Evolutionary conservation across 2,797 vertebrate species (phyloP).

Genomic region (Epinephelus awoara): DNA sequence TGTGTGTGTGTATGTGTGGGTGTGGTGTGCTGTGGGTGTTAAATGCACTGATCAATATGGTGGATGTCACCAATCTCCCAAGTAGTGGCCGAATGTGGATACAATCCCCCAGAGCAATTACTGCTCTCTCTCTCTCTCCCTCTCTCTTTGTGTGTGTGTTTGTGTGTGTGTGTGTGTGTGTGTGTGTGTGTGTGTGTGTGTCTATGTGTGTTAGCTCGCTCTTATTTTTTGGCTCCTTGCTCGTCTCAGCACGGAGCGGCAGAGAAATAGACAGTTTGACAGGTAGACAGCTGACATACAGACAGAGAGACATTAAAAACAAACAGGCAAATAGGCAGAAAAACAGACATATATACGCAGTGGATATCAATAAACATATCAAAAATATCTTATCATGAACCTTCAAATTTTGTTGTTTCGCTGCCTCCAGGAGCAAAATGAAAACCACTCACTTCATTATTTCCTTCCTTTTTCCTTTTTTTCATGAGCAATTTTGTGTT

Average conservation of each 20-base stretch:
- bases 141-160: not conserved
- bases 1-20: conserved; percentile 16
- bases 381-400: not conserved
- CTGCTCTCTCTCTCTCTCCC: conserved; percentile 3
- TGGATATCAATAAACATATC: conserved; percentile 19
- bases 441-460: not conserved
- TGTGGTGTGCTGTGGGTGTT: conserved; percentile 36
- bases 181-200: too few relatives aligned
- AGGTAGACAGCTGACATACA: conserved; percentile 6
- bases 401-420: not conserved
- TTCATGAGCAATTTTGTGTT: not conserved
- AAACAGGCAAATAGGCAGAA: not conserved
- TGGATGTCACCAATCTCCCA: conserved; percentile 74
- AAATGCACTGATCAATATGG: conserved; percentile 71
- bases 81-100: conserved; percentile 56
- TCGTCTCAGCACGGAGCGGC: conserved; percentile 4
- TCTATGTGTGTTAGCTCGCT: not conserved
- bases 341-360: not conserved
- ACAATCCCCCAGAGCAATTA: conserved; percentile 59
- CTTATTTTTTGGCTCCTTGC: conserved; percentile 21
- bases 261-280: conserved; percentile 9
- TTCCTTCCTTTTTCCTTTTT: not conserved
- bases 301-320: not conserved
- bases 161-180: too few relatives aligned
- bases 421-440: not conserved